Percentiles rank a stretch among this genome's conserved stretches.
Conservation (phyloP, 2,113 vertebrate genomes). For the Ceyx margarethae region DNA sequence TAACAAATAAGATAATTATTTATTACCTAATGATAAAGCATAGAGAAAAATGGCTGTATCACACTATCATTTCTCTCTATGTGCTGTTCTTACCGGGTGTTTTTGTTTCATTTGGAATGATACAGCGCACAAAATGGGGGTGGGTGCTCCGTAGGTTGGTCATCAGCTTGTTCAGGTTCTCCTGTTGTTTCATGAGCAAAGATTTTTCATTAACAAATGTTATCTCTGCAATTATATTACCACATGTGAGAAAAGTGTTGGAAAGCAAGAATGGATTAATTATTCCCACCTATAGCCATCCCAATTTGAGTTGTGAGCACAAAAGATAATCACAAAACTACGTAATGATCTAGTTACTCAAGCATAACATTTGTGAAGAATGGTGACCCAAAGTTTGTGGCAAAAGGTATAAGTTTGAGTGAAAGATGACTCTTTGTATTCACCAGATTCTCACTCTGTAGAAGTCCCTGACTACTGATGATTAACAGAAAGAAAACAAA, state of each 20-base stretch:
- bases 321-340: neutral
- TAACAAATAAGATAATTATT: conserved; percentile 1
- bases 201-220: neutral
- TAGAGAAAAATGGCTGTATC: neutral
- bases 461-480: neutral
- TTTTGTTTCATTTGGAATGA: conserved; percentile 36
- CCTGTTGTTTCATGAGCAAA: conserved; percentile 64
- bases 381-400: neutral
- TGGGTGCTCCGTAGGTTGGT: conserved; percentile 33
- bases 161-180: conserved; percentile 82
- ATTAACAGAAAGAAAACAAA: neutral
- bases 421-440: neutral
- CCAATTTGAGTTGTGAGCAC: neutral
- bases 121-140: conserved; percentile 22
- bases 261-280: neutral
- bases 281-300: neutral
- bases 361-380: neutral
- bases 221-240: neutral
- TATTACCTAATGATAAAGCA: neutral
- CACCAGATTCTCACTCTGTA: neutral
- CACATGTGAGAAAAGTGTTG: neutral
- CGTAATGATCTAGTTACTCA: neutral
- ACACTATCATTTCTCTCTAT: neutral
- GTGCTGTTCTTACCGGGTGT: conserved; percentile 14
- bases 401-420: neutral